phyloP scores from a whole-genome alignment of 2,113 vertebrate genomes.

The Nestor notabilis region DNA sequence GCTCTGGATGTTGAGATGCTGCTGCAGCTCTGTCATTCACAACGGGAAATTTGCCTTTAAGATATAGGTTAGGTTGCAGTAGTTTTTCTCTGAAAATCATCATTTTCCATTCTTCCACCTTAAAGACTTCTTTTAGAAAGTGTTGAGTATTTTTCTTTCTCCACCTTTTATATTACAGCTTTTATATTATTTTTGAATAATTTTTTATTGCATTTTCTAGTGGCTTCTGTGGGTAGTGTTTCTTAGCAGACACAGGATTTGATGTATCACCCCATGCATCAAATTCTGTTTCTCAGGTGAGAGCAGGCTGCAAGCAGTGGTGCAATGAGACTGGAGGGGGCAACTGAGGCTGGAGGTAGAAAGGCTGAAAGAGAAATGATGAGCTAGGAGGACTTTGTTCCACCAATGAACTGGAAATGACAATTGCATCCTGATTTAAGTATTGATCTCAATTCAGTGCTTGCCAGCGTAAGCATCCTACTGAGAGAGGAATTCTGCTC shows the following conservation, averaged over 20 bases:
- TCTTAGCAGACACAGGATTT: neutral
- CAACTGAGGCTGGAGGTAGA: neutral
- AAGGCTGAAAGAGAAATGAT: neutral
- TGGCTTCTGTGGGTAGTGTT: neutral
- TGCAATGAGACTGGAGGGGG: neutral
- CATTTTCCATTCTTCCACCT: neutral
- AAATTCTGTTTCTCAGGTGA: neutral
- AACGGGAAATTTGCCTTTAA: neutral
- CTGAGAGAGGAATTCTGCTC: neutral
- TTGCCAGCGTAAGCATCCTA: neutral
- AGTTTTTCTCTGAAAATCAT: neutral
- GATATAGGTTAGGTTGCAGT: neutral
- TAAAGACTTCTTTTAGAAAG: neutral
- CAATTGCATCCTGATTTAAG: neutral
- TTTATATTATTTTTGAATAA: neutral
- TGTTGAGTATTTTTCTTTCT: neutral
- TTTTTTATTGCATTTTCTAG: neutral
- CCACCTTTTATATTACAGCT: neutral
- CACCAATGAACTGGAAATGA: neutral
- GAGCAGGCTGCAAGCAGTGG: neutral
- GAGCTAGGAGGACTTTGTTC: neutral
- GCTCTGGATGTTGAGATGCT: neutral
- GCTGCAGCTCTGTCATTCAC: neutral
- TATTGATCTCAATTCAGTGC: neutral
- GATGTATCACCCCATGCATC: neutral